Evolutionary conservation across 2,888 invertebrate genomes (phyloP).

Genomic region (Aporophyla nigra): DNA sequence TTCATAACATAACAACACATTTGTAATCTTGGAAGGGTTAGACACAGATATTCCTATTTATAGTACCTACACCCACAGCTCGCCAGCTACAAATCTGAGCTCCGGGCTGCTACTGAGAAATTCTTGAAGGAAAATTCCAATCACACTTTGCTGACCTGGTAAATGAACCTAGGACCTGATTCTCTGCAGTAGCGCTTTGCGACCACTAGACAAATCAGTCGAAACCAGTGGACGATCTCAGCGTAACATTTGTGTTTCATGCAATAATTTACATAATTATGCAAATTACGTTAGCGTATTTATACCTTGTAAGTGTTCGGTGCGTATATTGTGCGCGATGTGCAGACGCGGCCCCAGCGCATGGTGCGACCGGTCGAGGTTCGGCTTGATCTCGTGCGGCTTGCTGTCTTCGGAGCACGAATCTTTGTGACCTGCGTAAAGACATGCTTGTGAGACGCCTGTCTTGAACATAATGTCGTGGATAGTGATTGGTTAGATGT

Average conservation of each 20-base stretch:
- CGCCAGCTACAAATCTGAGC: too few relatives aligned
- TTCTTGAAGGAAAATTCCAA: too few relatives aligned
- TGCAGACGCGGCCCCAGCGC: conserved; percentile 85
- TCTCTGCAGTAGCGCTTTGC: too few relatives aligned
- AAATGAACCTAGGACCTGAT: too few relatives aligned
- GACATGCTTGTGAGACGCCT: not conserved
- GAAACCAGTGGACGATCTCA: too few relatives aligned
- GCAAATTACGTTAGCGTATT: not conserved
- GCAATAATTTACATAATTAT: not conserved
- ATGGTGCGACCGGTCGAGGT: conserved; percentile 84
- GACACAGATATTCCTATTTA: too few relatives aligned
- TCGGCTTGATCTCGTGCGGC: conserved; percentile 91
- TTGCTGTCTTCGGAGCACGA: conserved; percentile 93
- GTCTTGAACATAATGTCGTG: not conserved
- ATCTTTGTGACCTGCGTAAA: conserved; percentile 93
- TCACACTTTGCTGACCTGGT: too few relatives aligned
- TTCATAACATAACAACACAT: too few relatives aligned
- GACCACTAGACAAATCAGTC: too few relatives aligned
- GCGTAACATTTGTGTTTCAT: too few relatives aligned
- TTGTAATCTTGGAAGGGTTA: not conserved
- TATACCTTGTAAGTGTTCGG: conserved; percentile 84
- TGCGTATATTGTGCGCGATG: conserved; percentile 86
- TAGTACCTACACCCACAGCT: too few relatives aligned
- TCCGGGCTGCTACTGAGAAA: too few relatives aligned
- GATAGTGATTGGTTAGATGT: not conserved